Evolutionary conservation across 2,888 invertebrate species (phyloP), one percentile per base, ranked within the genome.

Genomic region (Pelosia muscerda): DNA sequence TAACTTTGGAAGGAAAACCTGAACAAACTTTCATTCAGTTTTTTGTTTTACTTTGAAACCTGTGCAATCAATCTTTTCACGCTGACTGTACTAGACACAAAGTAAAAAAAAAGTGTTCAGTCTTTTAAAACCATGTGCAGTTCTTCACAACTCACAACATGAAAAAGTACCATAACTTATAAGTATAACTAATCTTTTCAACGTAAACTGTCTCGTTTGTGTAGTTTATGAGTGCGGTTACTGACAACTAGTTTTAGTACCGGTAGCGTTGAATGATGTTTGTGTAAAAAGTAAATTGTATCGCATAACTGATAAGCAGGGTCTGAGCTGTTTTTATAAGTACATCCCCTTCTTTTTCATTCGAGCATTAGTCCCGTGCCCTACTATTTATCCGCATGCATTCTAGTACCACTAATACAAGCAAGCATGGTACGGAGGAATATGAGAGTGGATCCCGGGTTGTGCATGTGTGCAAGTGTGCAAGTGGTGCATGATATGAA

Each of bases 161-260:
- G 22, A 55, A 23, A 31, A 15, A 23, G n/a, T 59, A 1, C 34
- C 15, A 34, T 31, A 11, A 23, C 23, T 15, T 57, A 26, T 28
- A n/a, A n/a, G n/a, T n/a, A n/a, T n/a, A n/a, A n/a, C n/a, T n/a
- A n/a, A n/a, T 13, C 23, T 23, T 59, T 38, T 59, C 59, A 9
- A 25, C 59, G 15, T 23, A 38, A 59, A 38, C 59, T 15, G 25
- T 38, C 59, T 59, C 38, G 59, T 59, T 59, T 59, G 25, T 25
- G 4, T 38, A 25, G 10, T 59, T 59, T 59, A 59, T 38, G 23
- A 59, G 15, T 8, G 10, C 23, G 9, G 15, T 59, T 59, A 59
- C 38, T 13, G 19, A 34, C 15, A 34, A 49, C 49, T 49, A 49
- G 49, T 49, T 49, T 8, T 9, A n/a, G 49, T 49, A 42, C 19